These are phyloP conservation scores for Macrosiphum euphorbiae DNA, from an alignment of 2,888 invertebrate species.

Conservation along the genomic window DNA sequence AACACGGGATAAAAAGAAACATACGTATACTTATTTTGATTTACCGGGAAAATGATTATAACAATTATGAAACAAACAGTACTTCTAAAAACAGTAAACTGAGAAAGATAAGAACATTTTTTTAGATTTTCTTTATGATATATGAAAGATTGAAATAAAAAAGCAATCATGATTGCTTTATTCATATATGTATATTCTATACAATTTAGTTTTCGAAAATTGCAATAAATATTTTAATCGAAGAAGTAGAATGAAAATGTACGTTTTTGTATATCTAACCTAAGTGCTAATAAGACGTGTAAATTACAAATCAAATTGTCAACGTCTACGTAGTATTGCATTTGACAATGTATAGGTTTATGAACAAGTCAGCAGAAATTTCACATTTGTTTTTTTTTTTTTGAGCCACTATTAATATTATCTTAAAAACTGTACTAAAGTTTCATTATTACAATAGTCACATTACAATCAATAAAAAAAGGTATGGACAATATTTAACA, in stretches of 20 bases:
- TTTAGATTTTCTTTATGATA: not conserved
- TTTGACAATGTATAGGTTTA: not conserved
- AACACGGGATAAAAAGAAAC: not conserved
- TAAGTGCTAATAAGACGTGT: too few species aligned
- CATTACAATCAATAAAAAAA: not conserved
- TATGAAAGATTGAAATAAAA: not conserved
- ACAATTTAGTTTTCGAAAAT: too few species aligned
- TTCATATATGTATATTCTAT: too few species aligned
- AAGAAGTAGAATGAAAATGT: not conserved
- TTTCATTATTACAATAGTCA: not conserved
- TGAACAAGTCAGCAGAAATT: not conserved
- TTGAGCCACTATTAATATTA: too few species aligned
- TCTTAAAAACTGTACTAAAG: not conserved
- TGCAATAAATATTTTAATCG: not conserved
- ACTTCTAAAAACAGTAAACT: not conserved
- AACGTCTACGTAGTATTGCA: not conserved
- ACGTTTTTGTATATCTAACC: too few species aligned
- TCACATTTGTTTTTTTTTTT: not conserved
- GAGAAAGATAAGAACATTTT: too few species aligned
- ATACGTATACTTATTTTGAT: not conserved
- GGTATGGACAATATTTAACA: not conserved
- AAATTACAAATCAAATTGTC: not conserved
- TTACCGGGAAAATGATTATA: not conserved
- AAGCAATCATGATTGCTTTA: too few species aligned
- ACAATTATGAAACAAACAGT: not conserved